Conservation (phyloP, 2,888 invertebrate genomes). For the Ditula angustiorana region DNA sequence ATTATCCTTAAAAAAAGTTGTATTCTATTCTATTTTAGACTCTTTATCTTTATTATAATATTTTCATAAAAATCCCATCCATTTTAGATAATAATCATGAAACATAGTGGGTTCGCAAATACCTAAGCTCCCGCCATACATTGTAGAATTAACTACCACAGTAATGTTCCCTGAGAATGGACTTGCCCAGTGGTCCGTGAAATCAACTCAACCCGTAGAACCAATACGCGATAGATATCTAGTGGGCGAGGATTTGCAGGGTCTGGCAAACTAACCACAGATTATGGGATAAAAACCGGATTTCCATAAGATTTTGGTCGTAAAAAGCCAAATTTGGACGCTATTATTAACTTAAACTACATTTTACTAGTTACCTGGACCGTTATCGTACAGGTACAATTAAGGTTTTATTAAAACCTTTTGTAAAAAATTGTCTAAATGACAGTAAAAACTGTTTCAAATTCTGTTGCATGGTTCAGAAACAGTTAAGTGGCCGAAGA, state of each 20-base stretch:
- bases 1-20: too few species aligned
- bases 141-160: slow-evolving; percentile 37
- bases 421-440: too few species aligned
- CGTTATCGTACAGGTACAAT: too few species aligned
- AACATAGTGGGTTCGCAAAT: slow-evolving; percentile 8
- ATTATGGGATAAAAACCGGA: slow-evolving; percentile 30
- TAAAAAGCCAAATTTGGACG: background rate
- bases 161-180: slow-evolving; percentile 36
- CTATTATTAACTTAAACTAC: too few species aligned
- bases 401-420: too few species aligned
- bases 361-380: too few species aligned
- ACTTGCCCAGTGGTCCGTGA: slow-evolving; percentile 39
- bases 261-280: slow-evolving; percentile 31
- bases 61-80: background rate
- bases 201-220: slow-evolving; percentile 42
- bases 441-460: too few species aligned
- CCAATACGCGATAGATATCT: slow-evolving; percentile 39
- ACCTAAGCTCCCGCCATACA: slow-evolving; percentile 35
- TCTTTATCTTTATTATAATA: too few species aligned
- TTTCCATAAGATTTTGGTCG: slow-evolving; percentile 8
- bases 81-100: slow-evolving; percentile 8
- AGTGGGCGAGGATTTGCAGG: slow-evolving; percentile 36
- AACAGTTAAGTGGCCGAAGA: too few species aligned
- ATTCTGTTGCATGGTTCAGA: too few species aligned
- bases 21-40: too few species aligned